Base-by-base conservation (phyloP, 2,797 vertebrate genomes). In the Menidia menidia region DNA sequence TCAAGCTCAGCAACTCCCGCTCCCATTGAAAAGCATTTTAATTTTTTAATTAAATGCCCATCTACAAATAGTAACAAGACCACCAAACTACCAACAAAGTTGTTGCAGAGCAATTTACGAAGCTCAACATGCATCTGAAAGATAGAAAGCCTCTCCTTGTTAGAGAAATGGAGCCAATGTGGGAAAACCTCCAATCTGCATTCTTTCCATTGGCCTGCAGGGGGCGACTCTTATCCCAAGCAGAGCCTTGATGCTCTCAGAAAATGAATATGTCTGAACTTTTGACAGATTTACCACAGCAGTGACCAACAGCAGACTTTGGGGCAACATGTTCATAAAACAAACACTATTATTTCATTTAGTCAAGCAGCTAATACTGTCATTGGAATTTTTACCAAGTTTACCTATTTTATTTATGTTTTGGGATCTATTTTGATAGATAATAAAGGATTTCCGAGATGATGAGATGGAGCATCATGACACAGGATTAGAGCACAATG, bases 401-500 rank as follows among this genome's bases (percentile, higher is more conserved):
- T 18, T 50, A 2, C 8, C 41, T 47, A 3, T 25, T 18, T 44
- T 4, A 52, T 57, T 60, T 0, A 64, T 5, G 0, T 60, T 5
- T n/a, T 60, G 6, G 31, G 4, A 0, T 76, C 3, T 80, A 52
- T 78, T 87, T 73, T 6, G 30, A 60, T 52, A 99, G 98, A 43
- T 96, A 14, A 97, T 99, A 86, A 98, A 96, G 74, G 94, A 96
- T 39, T 98, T 97, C 86, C 93, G 98, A 64, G 98, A 99, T 30
- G 98, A 99, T 0, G 98, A 99, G 62, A 84, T 95, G 81, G 96
- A 98, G 41, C 98, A 99, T 89, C 98, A 98, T 1, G 96, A 99
- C 77, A 95, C 90, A 0, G 98, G 97, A 52, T 69, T 99, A 12
- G 95, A 95, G 19, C 95, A 98, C 0, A 93, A 96, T 1, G 98